These are phyloP conservation scores for Arrhamphus sclerolepis DNA, from an alignment of 2,797 vertebrate species.

Conservation along the genomic window DNA sequence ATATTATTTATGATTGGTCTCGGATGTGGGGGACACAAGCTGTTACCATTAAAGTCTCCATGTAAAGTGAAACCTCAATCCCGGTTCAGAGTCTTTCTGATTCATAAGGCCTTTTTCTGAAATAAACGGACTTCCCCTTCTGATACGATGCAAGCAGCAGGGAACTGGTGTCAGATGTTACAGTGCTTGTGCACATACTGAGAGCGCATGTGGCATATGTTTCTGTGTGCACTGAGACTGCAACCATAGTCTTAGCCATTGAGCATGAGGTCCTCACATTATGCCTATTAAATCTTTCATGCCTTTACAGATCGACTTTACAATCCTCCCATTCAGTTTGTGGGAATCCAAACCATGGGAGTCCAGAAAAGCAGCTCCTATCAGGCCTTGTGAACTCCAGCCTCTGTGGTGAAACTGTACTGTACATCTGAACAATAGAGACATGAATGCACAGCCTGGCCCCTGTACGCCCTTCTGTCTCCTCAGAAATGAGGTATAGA, in stretches of 20 bases:
- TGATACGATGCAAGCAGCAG: constrained; percentile 66
- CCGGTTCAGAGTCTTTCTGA: constrained; percentile 53
- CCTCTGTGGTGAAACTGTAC: constrained; percentile 1
- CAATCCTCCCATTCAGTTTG: constrained; percentile 29
- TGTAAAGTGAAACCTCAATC: constrained; percentile 70
- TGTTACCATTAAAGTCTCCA: constrained; percentile 29
- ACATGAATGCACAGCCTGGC: constrained; percentile 6
- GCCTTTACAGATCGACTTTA: constrained; percentile 5
- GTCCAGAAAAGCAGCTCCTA: constrained; percentile 4
- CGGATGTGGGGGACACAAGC: constrained; percentile 51
- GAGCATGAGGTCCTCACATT: constrained; percentile 46
- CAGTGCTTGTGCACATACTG: constrained; percentile 20
- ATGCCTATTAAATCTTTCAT: constrained; percentile 33
- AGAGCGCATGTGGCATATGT: constrained; percentile 17
- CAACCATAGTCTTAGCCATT: constrained; percentile 13
- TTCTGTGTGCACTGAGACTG: constrained; percentile 23
- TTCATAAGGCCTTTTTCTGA: constrained; percentile 65
- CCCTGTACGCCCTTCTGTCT: constrained; percentile 1
- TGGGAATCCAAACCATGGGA: constrained; percentile 15
- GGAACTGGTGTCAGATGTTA: constrained; percentile 71
- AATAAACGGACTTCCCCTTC: constrained; percentile 69
- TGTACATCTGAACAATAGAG: constrained; percentile 8
- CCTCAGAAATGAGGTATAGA: constrained; percentile 36
- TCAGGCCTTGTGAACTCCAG: neutral
- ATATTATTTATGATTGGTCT: constrained; percentile 70